Conservation (phyloP, 1,140 invertebrate species). For the Drosophila lacteicornis region DNA sequence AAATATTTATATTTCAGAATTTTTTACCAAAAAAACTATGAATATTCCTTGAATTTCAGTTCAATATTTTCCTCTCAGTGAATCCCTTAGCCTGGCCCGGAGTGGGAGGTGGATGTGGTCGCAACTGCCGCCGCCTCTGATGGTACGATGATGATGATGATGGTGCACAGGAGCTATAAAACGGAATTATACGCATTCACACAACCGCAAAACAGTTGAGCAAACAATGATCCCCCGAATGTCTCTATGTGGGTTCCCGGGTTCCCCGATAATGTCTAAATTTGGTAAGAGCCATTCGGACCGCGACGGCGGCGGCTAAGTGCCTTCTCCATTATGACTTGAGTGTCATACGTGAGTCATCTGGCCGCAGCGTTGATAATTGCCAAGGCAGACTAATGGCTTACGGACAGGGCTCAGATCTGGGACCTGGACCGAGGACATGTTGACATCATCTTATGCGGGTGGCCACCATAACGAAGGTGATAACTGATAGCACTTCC, state of each 20-base stretch:
- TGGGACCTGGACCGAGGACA: neutral
- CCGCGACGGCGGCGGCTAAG: slow-evolving; percentile 56
- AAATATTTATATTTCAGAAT: neutral
- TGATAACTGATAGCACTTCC: slow-evolving; percentile 63
- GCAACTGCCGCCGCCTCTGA: slow-evolving; percentile 27
- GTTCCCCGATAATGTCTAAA: slow-evolving; percentile 72
- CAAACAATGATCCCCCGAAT: slow-evolving; percentile 52
- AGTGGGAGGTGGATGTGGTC: slow-evolving; percentile 44
- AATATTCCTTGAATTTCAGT: too few species aligned
- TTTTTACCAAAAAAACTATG: neutral
- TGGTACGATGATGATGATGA: slow-evolving; percentile 21
- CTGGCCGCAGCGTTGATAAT: slow-evolving; percentile 56
- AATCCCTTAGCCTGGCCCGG: neutral
- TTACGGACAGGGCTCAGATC: slow-evolving; percentile 2
- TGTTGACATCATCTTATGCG: slow-evolving; percentile 57
- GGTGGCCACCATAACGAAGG: slow-evolving; percentile 63
- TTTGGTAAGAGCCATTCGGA: slow-evolving; percentile 64
- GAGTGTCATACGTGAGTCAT: slow-evolving; percentile 76
- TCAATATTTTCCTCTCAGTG: neutral
- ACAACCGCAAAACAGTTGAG: slow-evolving; percentile 71
- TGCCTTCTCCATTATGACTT: slow-evolving; percentile 75
- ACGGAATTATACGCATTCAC: slow-evolving; percentile 79
- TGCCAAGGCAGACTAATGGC: slow-evolving; percentile 53
- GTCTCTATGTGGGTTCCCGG: slow-evolving; percentile 34
- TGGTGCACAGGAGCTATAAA: slow-evolving; percentile 75